Evolutionary conservation across 2,113 vertebrate species (phyloP), one percentile per base, ranked within the genome.

Genomic region (Hylia prasina): DNA sequence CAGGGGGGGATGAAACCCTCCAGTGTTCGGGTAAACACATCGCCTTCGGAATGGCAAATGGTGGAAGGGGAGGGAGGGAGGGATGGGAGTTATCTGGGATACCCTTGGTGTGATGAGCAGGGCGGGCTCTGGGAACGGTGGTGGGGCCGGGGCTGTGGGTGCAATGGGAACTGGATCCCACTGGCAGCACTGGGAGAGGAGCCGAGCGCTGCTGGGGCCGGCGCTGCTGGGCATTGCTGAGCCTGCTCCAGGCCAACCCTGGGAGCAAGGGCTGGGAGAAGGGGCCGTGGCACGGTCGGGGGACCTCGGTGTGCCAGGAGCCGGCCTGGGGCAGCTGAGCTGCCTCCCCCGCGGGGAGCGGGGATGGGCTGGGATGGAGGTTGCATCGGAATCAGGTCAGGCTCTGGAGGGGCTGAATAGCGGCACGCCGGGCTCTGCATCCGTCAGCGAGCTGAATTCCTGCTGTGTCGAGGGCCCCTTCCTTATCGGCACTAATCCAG

Each of bases 401-500:
- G 90, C 73, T 87, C 51, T 15, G 54, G 77, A 70, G 57, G 64
- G 80, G 80, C 42, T 39, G 66, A 42, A 25, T 0, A 51, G 69
- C 40, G 11, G 57, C 23, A 0, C 1, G 9, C 51, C 8, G n/a
- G 84, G 85, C 66, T 65, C 75, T 10, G 47, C 63, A 9, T n/a
- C 90, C 9, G 0, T 11, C 83, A 48, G 79, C 53, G 13, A 23
- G 58, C 85, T 30, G 87, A 48, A 91, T 94, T 94, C 77, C 91
- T 72, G 65, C 81, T 66, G 75, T 14, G 91, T 6, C 8, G 3
- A 72, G 95, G 95, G 95, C 93, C 93, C 87, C 91, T 91, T 77
- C 45, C 95, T 96, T 96, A 91, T 95, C 92, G 37, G 93, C 90
- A 13, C 87, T 70, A 45, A 63, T 90, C 89, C 91, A 91, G 93